phyloP scores from a whole-genome alignment of 2,797 vertebrate genomes.

The Micropoecilia bifurca region DNA sequence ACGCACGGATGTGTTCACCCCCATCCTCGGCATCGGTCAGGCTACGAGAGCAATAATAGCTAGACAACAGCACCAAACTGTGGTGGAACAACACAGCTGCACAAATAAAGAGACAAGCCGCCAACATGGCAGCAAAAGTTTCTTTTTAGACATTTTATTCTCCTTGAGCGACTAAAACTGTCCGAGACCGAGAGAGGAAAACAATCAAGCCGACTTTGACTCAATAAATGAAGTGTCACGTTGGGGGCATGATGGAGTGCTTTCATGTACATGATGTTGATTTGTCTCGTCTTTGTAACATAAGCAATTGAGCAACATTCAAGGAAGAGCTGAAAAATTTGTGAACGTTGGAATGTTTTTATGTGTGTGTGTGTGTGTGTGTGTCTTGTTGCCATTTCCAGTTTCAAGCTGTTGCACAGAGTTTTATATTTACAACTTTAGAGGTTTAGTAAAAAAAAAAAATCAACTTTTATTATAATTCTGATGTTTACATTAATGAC shows the following conservation, averaged over 20 bases:
- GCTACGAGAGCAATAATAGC: conserved; percentile 51
- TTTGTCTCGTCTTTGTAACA: conserved; percentile 23
- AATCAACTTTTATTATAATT: background rate
- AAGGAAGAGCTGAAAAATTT: background rate
- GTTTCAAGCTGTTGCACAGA: background rate
- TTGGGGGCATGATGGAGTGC: conserved; percentile 37
- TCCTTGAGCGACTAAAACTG: background rate
- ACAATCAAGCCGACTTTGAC: conserved; percentile 14
- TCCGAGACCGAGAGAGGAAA: background rate
- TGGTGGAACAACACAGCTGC: conserved; percentile 62
- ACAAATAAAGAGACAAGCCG: conserved; percentile 37
- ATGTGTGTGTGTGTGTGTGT: too few species aligned
- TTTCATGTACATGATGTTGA: conserved; percentile 35
- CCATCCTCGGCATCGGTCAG: conserved; percentile 35
- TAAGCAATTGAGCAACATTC: conserved; percentile 39
- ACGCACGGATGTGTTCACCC: conserved; percentile 35
- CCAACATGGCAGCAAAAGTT: conserved; percentile 23
- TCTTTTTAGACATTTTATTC: conserved; percentile 19
- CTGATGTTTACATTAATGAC: background rate
- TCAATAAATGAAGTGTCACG: conserved; percentile 30
- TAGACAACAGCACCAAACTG: conserved; percentile 80
- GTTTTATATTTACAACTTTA: too few species aligned
- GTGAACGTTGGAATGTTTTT: background rate
- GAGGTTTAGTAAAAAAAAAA: background rate
- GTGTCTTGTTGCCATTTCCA: background rate